These are phyloP conservation scores for Carpatolechia fugitivella DNA, from an alignment of 2,888 invertebrate genomes.

Conservation along the genomic window DNA sequence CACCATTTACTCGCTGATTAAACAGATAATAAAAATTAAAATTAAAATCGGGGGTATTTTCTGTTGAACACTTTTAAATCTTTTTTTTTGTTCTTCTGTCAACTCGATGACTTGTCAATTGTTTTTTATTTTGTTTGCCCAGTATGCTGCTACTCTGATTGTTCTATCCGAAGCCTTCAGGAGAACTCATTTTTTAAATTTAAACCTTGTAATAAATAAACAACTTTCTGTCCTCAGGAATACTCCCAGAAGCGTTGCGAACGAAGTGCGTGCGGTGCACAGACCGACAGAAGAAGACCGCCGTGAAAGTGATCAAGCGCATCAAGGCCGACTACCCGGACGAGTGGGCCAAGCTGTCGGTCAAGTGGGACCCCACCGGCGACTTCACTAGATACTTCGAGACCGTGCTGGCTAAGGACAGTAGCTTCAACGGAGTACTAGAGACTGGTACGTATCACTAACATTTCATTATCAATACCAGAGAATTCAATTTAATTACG, in stretches of 20 bases:
- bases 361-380: conserved; percentile 86
- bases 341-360: conserved; percentile 83
- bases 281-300: conserved; percentile 81
- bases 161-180: too few species aligned
- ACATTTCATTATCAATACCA: background rate
- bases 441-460: conserved; percentile 46
- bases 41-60: too few species aligned
- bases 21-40: too few species aligned
- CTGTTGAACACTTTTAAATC: too few species aligned
- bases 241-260: conserved; percentile 84
- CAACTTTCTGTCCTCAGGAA: conserved; percentile 64
- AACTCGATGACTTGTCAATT: too few species aligned
- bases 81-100: too few species aligned
- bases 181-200: too few species aligned
- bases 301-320: conserved; percentile 84
- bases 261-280: conserved; percentile 84
- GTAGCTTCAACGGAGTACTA: conserved; percentile 53
- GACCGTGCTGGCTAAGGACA: conserved; percentile 59
- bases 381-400: conserved; percentile 76
- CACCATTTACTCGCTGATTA: too few species aligned
- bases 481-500: too few species aligned
- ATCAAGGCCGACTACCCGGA: conserved; percentile 80
- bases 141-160: too few species aligned
- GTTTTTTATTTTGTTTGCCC: too few species aligned
- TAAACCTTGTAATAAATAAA: too few species aligned